Base-by-base conservation (phyloP, 2,113 vertebrate genomes). In the Pangasianodon gigas region DNA sequence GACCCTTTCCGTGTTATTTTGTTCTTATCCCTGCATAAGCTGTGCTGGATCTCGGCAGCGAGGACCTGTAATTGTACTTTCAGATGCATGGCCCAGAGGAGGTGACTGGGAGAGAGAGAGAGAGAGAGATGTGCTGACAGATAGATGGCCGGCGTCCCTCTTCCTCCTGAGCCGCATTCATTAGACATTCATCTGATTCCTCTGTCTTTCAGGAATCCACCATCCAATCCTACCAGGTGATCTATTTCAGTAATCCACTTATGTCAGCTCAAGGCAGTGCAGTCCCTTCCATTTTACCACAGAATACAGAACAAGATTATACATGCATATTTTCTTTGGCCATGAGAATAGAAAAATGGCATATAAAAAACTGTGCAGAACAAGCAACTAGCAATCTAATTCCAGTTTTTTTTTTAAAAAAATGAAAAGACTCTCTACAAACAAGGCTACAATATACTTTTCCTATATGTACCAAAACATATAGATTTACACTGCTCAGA, bases 181-280 rank as follows among this genome's bases (percentile, higher is more conserved):
- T 92, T 92, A 90, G 88, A 89, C 67, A 90, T 90, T 88, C 69
- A 56, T 79, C 60, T 54, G 84, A 90, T 86, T 86, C 80, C 62
- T 86, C 77, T 58, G 84, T 85, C 86, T 86, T 90, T 75, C 91
- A 85, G 84, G 81, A 90, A 85, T 84, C 51, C 54, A 84, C 65
- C 62, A 80, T 89, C 52, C 85, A 85, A 75, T 87, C 80, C 51
- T 89, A 85, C 67, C 84, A 90, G 80, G 65, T 87, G 89, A 92
- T 92, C 90, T 89, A 89, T 90, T 90, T 89, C 85, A 92, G 67
- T 89, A 89, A 90, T 89, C 80, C 89, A 90, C 74, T 92, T 80
- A 87, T 86, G 82, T 92, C 87, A 89, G 84, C 65, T 71, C 75
- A 58, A 77, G 79, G 54, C 52, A 19, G 6, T 80, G 81, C 67